These are phyloP conservation scores for Suillia variegata DNA, from an alignment of 2,888 invertebrate species.

Conservation along the genomic window DNA sequence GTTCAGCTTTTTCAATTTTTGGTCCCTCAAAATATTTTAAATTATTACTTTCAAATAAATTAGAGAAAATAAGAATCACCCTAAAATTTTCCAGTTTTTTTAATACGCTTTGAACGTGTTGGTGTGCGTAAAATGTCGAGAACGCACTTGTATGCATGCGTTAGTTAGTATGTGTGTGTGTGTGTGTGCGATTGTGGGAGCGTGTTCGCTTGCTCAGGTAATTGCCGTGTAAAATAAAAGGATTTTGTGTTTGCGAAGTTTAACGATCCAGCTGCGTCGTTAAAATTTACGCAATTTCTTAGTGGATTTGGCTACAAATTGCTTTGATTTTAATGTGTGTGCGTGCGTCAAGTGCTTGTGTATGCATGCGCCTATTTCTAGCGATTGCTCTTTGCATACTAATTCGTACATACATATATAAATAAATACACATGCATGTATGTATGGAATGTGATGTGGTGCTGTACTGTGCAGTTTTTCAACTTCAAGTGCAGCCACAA, in stretches of 20 bases:
- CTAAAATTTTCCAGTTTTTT: not conserved
- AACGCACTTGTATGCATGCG: not conserved
- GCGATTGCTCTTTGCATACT: too few species aligned
- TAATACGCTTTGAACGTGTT: not conserved
- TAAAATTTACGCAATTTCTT: not conserved
- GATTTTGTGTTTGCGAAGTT: not conserved
- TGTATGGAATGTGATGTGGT: too few species aligned
- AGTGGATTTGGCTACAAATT: constrained; percentile 17
- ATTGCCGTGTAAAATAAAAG: not conserved
- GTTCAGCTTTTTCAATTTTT: too few species aligned
- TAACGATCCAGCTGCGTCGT: not conserved
- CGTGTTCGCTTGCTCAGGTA: not conserved
- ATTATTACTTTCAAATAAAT: too few species aligned
- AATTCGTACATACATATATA: too few species aligned
- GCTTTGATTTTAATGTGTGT: constrained; percentile 16
- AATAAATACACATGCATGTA: too few species aligned
- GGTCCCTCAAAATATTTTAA: too few species aligned
- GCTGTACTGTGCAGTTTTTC: too few species aligned
- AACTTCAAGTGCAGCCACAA: too few species aligned
- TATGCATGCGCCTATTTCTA: too few species aligned
- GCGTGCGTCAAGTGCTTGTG: not conserved
- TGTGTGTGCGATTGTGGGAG: too few species aligned
- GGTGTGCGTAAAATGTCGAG: not conserved
- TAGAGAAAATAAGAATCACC: too few species aligned
- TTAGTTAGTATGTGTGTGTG: not conserved